Evolutionary conservation across 2,113 vertebrate genomes (phyloP), one percentile per base, ranked within the genome.

Genomic region (Phaethornis superciliosus): DNA sequence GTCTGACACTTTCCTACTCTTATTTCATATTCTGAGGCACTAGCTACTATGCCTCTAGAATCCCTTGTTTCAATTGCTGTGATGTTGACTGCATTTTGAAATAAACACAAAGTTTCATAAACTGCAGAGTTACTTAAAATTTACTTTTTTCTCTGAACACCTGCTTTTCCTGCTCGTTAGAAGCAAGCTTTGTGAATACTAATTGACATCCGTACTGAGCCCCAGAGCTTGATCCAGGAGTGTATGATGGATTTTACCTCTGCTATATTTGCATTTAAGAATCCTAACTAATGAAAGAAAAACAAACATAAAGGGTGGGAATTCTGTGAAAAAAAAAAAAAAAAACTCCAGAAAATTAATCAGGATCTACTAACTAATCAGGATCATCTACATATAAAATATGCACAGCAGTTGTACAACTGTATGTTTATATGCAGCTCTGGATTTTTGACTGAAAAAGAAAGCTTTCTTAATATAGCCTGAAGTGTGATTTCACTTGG

Each of bases 341-440:
- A 47, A 94, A 37, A 33, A 85, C 80, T 89, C 42, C 71, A 89
- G 87, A 89, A 91, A 82, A 92, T 92, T 71, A 59, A 89, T 44
- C 51, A 85, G 47, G 85, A 89, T 74, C 67, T 72, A 85, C 69
- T 87, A 85, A 88, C 15, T 94, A n/a, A n/a, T n/a, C n/a, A n/a
- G n/a, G n/a, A n/a, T 93, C 67, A 75, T 91, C 65, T 89, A 89
- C 92, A 84, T 56, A 90, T 69, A 81, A 89, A 84, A 87, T 52
- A 76, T 15, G 8, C 75, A 89, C 75, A 59, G 87, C 81, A 93
- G 75, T 83, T 80, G 71, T 96, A 93, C 87, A 89, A 95, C 79
- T 95, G 55, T 93, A 88, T 91, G 64, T 91, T 95, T 96, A 88
- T 94, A 63, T 70, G 69, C 63, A 82, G 85, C 68, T 88, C 84